Base-by-base conservation (phyloP, 2,797 vertebrate genomes). In the Hoplostethus atlanticus region DNA sequence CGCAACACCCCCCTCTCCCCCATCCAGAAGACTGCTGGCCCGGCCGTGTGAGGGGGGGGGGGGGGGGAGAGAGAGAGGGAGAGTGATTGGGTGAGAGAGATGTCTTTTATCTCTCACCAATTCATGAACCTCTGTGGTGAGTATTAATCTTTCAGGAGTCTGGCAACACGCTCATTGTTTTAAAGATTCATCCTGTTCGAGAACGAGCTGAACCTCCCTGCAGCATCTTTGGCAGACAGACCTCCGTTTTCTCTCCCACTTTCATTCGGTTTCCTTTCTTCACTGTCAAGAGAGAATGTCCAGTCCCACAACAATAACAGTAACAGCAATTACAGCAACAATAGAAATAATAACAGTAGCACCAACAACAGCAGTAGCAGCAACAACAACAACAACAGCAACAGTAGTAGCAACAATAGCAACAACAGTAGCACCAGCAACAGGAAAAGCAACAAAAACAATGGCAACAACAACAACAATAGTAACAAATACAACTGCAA, bases 11-110 rank as follows among this genome's bases (percentile, higher is more conserved):
- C 46, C 67, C 8, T 38, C 42, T 38, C 54, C 80, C 82, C 80
- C 76, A 79, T 88, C 80, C 83, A 83, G 76, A 74, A 83, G 74
- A 65, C 62, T 81, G 76, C 81, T 68, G 76, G 82, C 66, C 76
- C 84, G 84, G 89, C 81, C 85, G 84, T 75, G 85, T 31, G 71
- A 58, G 76, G 57, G 78, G 80, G 66, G 70, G 31, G 28, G 76
- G 57, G 78, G 80, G 66, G 70, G 31, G 28, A 34, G 63, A 62
- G 36, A 28, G 31, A 64, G 21, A 65, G 62, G 60, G 68, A 61
- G 48, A 64, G 61, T 67, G 36, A 61, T 42, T 10, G 51, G 52
- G 59, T 51, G 53, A 80, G 61, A 61, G 50, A 62, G 64, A 69
- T 56, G 66, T 56, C 70, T 84, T 80, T 80, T 57, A 79, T 68